Percentiles rank a stretch among this genome's conserved stretches.
Conservation (phyloP, 2,888 invertebrate species). For the Acholoe squamosa region DNA sequence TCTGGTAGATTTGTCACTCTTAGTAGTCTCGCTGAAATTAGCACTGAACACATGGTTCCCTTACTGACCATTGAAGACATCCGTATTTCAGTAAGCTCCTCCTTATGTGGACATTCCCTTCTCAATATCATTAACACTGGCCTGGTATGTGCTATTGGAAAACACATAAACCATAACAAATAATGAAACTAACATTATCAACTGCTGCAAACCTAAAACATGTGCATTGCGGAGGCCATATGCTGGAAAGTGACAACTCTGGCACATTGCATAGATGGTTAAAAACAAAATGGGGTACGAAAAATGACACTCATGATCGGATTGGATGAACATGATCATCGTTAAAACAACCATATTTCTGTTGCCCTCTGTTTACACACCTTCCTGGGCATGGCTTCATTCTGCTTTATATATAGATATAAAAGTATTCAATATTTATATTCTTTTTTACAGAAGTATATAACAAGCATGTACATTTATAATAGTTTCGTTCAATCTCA, state of each 20-base stretch:
- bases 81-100: no score
- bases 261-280: constrained; percentile 61
- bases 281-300: constrained; percentile 26
- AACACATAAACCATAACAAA: no score
- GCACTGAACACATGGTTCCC: no score
- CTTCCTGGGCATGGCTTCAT: not conserved
- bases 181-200: not conserved
- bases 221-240: constrained; percentile 33
- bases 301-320: constrained; percentile 31
- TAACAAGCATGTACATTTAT: constrained; percentile 48
- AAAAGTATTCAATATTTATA: constrained; percentile 53
- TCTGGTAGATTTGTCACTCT: not conserved
- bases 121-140: no score
- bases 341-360: constrained; percentile 29
- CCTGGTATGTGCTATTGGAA: no score
- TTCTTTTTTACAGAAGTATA: constrained; percentile 52
- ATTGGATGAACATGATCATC: constrained; percentile 51
- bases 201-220: constrained; percentile 35
- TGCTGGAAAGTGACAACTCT: constrained; percentile 46
- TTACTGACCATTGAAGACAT: no score
- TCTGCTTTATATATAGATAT: constrained; percentile 45
- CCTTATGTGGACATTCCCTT: no score
- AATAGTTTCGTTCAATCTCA: constrained; percentile 45
- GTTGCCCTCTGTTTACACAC: not conserved
- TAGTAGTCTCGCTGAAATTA: not conserved